phyloP scores from a whole-genome alignment of 2,888 invertebrate genomes.

The Timema cristinae region DNA sequence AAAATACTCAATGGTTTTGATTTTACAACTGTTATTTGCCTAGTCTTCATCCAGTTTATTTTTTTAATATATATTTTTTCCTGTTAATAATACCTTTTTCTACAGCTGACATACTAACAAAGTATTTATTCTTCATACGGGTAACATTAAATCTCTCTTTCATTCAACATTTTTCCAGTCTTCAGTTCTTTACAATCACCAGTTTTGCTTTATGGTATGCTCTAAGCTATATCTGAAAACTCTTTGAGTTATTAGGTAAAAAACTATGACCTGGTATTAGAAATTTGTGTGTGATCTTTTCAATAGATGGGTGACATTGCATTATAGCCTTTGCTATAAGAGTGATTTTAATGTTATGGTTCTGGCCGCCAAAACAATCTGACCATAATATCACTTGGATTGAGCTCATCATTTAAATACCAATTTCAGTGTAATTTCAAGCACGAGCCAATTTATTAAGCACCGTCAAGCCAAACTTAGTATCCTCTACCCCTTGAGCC shows the following conservation, averaged over 20 bases:
- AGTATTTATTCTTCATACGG: neutral
- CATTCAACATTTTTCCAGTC: neutral
- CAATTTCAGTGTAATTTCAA: neutral
- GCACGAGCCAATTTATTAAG: neutral
- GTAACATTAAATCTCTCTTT: neutral
- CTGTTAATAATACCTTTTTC: neutral
- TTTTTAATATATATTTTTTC: neutral
- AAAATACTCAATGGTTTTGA: neutral
- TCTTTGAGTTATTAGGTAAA: neutral
- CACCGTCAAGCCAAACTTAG: conserved; percentile 36
- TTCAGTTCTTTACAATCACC: neutral
- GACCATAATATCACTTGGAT: neutral
- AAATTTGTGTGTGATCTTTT: neutral
- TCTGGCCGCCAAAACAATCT: conserved; percentile 3
- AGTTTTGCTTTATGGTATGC: neutral
- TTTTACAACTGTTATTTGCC: neutral
- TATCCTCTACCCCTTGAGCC: conserved; percentile 31
- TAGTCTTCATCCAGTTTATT: conserved; percentile 2
- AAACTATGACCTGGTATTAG: neutral
- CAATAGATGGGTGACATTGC: neutral
- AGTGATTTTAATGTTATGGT: neutral
- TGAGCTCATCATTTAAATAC: neutral
- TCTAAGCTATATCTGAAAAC: neutral
- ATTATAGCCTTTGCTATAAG: neutral
- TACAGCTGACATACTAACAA: neutral